These are phyloP conservation scores for Troglohyphantes excavatus DNA, from an alignment of 2,888 invertebrate species.

Conservation along the genomic window DNA sequence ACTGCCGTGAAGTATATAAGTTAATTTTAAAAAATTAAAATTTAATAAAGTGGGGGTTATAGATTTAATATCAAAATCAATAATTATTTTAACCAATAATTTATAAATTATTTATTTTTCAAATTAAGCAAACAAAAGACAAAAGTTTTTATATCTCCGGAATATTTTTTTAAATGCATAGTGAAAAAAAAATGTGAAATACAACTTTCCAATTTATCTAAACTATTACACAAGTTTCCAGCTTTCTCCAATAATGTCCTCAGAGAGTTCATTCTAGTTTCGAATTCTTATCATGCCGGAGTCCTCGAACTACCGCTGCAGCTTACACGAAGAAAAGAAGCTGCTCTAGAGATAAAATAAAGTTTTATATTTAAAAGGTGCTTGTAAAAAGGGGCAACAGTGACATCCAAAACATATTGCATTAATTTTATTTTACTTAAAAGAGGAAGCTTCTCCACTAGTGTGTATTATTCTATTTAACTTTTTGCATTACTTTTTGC, in stretches of 20 bases:
- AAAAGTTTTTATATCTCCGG: too few species aligned
- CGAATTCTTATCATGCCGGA: not conserved
- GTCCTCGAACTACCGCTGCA: not conserved
- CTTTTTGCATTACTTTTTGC: not conserved
- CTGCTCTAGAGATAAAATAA: not conserved
- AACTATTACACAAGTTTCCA: not conserved
- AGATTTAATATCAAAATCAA: too few species aligned
- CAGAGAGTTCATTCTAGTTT: not conserved
- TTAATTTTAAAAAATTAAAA: too few species aligned
- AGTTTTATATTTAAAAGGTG: not conserved
- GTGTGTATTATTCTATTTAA: too few species aligned
- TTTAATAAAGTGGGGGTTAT: too few species aligned
- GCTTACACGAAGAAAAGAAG: not conserved
- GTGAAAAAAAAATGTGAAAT: not conserved
- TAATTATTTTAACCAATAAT: too few species aligned
- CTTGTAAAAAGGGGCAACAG: slow-evolving; percentile 1
- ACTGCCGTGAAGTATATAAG: too few species aligned
- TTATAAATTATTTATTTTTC: too few species aligned
- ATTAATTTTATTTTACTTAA: not conserved
- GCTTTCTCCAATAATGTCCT: slow-evolving; percentile 1
- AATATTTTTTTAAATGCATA: too few species aligned
- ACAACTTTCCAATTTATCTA: not conserved
- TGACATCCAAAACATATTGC: not conserved
- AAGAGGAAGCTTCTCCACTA: not conserved
- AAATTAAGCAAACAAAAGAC: too few species aligned